Percentiles rank a stretch among this genome's conserved stretches.
Evolutionary conservation across 1,140 invertebrate genomes (phyloP).

Genomic region (Leptinotarsa undecemlineata): DNA sequence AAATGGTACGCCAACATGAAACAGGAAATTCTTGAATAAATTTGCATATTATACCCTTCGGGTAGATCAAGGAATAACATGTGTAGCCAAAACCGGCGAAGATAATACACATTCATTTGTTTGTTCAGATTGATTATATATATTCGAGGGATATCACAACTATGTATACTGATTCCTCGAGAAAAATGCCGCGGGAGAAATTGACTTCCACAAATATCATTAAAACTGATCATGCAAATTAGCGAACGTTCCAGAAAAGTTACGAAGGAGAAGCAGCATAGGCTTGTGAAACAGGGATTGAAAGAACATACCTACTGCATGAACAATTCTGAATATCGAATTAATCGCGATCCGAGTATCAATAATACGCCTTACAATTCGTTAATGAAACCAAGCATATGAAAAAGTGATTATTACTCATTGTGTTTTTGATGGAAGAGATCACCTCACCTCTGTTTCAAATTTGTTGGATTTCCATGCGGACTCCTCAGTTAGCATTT

Average conservation of each 20-base stretch:
- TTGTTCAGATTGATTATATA: conserved; percentile 10
- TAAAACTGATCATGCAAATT: conserved; percentile 23
- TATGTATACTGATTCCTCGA: not conserved
- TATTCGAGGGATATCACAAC: not conserved
- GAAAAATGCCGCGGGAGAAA: not conserved
- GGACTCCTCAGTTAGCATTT: too few species aligned
- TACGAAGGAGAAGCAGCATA: not conserved
- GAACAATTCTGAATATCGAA: too few species aligned
- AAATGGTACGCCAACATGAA: not conserved
- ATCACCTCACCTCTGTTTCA: too few species aligned
- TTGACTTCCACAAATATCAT: conserved; percentile 9
- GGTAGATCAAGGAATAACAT: not conserved
- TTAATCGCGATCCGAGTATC: too few species aligned
- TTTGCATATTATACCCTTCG: not conserved
- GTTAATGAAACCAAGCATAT: too few species aligned
- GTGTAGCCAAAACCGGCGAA: not conserved
- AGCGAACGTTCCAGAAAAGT: not conserved
- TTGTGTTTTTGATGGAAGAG: too few species aligned
- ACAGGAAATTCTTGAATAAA: conserved; percentile 1
- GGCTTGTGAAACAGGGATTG: not conserved
- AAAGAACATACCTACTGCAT: too few species aligned
- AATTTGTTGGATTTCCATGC: too few species aligned
- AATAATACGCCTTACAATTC: too few species aligned
- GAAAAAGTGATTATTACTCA: too few species aligned
- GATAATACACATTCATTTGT: conserved; percentile 1